Base-by-base conservation (phyloP, 2,797 vertebrate species). In the Sitta carolinensis region DNA sequence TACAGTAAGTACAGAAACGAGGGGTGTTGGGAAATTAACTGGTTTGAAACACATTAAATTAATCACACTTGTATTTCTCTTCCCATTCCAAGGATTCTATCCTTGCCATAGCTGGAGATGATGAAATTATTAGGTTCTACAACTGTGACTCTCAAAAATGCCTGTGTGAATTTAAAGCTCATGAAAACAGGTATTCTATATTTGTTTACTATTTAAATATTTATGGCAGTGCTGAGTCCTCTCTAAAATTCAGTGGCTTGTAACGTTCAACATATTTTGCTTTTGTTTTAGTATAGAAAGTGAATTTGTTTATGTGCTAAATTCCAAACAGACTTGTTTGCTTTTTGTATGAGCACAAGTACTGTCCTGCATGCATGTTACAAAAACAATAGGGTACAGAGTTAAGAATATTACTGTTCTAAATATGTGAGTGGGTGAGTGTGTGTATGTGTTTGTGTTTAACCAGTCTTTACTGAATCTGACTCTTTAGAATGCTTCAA, bases 141-240 rank as follows among this genome's bases (percentile, higher is more conserved):
- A 98, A 98, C 76, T 96, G 98, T 42, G 96, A 94, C 43, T 98
- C 98, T 54, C 96, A 98, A 67, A 95, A 96, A 64, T 98, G 98
- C 76, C 81, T 99, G 38, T 99, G 98, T 96, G 99, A 99, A 97
- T 99, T 99, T 96, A 98, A 98, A 97, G 99, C 99, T 93, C 99
- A 99, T 84, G 98, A 99, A 94, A 99, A 98, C 95, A 99, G 99
- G 99, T 99, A 96, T 89, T 83, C 81, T 85, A 0, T 83, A 45
- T 93, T 84, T 91, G 27, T 76, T 85, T 75, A 57, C 63, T 76
- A 3, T 73, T 92, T 86, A 76, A 81, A 67, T 84, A 90, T 77
- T 79, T 81, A 73, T 23, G 16, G 38, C 26, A 84, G 13, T 73
- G 20, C 51, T 73, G 38, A 87, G 34, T 91, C 47, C 36, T 89